Base-by-base conservation (phyloP, 2,888 invertebrate species). In the Erebia aethiops region DNA sequence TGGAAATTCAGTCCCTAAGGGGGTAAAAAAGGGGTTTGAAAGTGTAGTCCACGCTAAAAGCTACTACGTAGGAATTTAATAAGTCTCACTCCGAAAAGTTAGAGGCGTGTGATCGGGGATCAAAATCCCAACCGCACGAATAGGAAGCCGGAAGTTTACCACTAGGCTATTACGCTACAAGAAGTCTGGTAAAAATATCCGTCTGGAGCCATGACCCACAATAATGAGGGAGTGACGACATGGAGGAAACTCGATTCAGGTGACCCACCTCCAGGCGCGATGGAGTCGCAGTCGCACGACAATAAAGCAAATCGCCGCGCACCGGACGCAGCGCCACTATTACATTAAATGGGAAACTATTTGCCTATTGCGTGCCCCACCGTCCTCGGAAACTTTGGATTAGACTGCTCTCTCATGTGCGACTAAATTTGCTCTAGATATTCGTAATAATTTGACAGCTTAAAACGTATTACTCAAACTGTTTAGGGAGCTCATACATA, bases 341-440 rank as follows among this genome's bases (percentile, higher is more conserved):
- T 90, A 89, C 82, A 82, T 86, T 87, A 90, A 90, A 90, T 89
- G 90, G 90, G 89, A 87, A 88, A 89, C 85, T 81, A 81, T 87
- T 87, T 83, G 87, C 84, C 88, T 88, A 87, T 85, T 84, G 84
- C 78, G 72, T 76, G 80, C 80, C 87, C 87, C 87, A 82, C 79
- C 78, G 72, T 73, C 75, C 76, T 73, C 76, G 75, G 72, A 68
- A 72, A 72, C 69, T 70, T 73, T 26, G 68, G 70, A 52, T 68
- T 64, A 72, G 66, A 71, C 69, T 14, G 46, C 41, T 62, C 11
- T 10, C 21, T 64, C 26, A 61, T 63, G 66, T 14, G 26, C 67
- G 58, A 58, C 52, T 72, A 4, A 16, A 11, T 58, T 58, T 57
- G 4, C 3, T 26, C 11, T 49, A 14, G 4, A 14, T 14, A 49